phyloP scores from a whole-genome alignment of 1,140 invertebrate species.

The Heterodera carotae region DNA sequence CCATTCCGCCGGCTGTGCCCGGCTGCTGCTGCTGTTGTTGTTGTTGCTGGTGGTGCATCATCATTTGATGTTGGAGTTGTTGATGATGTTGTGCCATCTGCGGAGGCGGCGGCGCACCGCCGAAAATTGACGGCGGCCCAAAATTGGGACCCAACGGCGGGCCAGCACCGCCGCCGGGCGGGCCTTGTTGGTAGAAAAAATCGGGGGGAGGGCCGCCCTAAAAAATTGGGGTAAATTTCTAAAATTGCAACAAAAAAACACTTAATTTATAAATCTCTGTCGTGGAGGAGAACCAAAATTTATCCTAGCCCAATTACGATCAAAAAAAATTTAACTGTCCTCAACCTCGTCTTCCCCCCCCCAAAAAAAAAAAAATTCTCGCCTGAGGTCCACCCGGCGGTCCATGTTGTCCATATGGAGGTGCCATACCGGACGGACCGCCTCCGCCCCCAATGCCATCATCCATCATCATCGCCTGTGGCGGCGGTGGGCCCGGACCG shows the following conservation, averaged over 20 bases:
- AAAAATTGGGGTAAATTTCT: not conserved
- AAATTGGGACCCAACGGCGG: constrained; percentile 14
- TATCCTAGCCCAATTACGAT: no score
- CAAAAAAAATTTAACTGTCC: no score
- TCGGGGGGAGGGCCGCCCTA: constrained; percentile 25
- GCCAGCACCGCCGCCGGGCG: not conserved
- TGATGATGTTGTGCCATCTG: not conserved
- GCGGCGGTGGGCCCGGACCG: constrained; percentile 13
- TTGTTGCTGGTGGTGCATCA: no score
- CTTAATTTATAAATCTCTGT: no score
- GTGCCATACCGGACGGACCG: constrained; percentile 19
- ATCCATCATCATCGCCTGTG: constrained; percentile 2
- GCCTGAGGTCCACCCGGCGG: constrained; percentile 3
- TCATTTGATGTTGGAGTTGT: constrained; percentile 14
- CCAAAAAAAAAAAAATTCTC: constrained; percentile 1
- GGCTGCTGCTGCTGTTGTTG: constrained; percentile 21
- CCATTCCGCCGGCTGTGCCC: not conserved
- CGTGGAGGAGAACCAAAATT: no score
- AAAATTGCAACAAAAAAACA: not conserved
- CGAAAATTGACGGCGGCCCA: constrained; percentile 20
- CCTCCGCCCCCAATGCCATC: constrained; percentile 18
- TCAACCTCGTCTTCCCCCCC: no score
- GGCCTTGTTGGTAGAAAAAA: constrained; percentile 35
- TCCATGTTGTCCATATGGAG: constrained; percentile 4
- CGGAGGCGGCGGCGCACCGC: constrained; percentile 9